These are phyloP conservation scores for Antheraea yamamai DNA, from an alignment of 2,888 invertebrate species.

Conservation along the genomic window DNA sequence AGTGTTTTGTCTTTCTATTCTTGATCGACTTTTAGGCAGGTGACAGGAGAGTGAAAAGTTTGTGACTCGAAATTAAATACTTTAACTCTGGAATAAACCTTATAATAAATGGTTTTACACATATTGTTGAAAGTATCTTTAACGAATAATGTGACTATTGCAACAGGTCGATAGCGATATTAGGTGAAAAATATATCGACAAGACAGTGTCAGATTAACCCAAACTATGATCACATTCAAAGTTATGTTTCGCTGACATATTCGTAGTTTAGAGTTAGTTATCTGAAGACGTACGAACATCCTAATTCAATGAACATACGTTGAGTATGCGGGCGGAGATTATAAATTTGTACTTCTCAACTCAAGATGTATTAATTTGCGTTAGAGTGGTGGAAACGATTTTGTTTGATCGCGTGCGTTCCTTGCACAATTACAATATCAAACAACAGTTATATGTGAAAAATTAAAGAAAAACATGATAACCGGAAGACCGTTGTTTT, in stretches of 20 bases:
- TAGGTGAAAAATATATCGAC: background rate
- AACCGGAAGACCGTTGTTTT: too few relatives aligned
- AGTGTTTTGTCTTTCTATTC: too few relatives aligned
- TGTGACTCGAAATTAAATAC: too few relatives aligned
- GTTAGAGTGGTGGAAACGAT: slow-evolving; percentile 15
- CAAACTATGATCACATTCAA: background rate
- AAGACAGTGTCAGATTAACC: background rate
- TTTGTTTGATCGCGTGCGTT: background rate
- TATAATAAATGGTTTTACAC: too few relatives aligned
- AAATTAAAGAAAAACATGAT: background rate
- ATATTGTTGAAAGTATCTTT: too few relatives aligned
- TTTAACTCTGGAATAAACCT: too few relatives aligned
- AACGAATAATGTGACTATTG: too few relatives aligned
- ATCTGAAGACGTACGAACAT: slow-evolving; percentile 22
- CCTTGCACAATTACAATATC: background rate
- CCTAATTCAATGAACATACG: slow-evolving; percentile 46
- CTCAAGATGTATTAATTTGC: slow-evolving; percentile 43
- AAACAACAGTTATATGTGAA: background rate
- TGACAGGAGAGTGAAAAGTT: too few relatives aligned
- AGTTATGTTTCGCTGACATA: slow-evolving; percentile 26
- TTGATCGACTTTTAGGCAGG: too few relatives aligned
- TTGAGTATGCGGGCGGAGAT: slow-evolving; percentile 65
- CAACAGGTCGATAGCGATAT: too few relatives aligned
- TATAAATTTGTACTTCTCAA: slow-evolving; percentile 52
- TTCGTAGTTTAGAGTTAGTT: slow-evolving; percentile 23